phyloP scores from a whole-genome alignment of 2,113 vertebrate species.

The Oryzias woworae region DNA sequence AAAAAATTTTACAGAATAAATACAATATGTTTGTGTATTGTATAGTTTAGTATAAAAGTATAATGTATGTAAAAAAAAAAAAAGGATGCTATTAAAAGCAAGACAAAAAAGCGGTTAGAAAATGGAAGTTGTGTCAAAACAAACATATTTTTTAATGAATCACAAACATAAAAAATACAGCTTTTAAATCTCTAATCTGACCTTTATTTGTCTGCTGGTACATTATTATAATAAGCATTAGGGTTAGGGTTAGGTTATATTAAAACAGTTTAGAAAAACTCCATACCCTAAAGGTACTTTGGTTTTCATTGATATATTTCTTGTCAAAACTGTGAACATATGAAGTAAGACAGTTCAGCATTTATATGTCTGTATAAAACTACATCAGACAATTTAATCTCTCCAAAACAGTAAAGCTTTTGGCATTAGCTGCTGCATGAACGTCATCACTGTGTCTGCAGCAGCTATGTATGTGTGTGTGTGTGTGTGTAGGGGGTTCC shows the following conservation, averaged over 20 bases:
- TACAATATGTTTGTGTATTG: too few species aligned
- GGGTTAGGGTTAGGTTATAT: constrained; percentile 2
- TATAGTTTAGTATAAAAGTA: background rate
- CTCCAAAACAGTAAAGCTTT: constrained; percentile 16
- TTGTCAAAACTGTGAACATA: constrained; percentile 6
- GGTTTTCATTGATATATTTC: constrained; percentile 1
- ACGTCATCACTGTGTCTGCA: constrained; percentile 43
- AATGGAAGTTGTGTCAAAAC: background rate
- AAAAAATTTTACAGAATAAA: too few species aligned
- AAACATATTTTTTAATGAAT: constrained; percentile 13
- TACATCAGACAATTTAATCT: constrained; percentile 9
- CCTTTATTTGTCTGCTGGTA: constrained; percentile 27
- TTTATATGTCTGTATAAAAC: constrained; percentile 28
- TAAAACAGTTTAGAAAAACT: constrained; percentile 21
- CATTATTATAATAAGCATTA: constrained; percentile 9
- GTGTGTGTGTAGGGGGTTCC: background rate
- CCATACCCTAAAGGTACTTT: constrained; percentile 5
- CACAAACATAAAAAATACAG: constrained; percentile 30
- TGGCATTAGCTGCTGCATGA: constrained; percentile 36
- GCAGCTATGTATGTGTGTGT: constrained; percentile 1
- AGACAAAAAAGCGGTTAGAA: background rate
- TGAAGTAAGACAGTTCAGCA: constrained; percentile 18
- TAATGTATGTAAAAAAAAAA: background rate
- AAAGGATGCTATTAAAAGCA: background rate
- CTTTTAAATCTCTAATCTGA: constrained; percentile 15